Base-by-base conservation (phyloP, 2,113 vertebrate species). In the Silurus meridionalis region DNA sequence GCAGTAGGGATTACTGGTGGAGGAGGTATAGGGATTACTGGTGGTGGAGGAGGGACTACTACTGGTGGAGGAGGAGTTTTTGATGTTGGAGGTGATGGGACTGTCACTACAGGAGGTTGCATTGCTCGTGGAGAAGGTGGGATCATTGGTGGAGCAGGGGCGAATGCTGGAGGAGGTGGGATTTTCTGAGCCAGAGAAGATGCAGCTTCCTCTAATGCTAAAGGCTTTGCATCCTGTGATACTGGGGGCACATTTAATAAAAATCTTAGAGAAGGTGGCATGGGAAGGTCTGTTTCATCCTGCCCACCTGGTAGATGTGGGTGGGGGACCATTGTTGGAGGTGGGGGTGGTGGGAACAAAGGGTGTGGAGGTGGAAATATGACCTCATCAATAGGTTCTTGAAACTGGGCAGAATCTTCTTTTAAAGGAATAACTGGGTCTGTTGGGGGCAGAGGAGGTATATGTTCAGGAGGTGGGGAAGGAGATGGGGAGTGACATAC, bases 331-430 rank as follows among this genome's bases (percentile, higher is more conserved):
- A 94, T 92, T 0, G 92, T 63, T 25, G 93, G 93, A 3, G 92
- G 96, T 0, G 96, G 96, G 0, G 97, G 98, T 0, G 96, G 97
- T 0, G 96, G 97, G 2, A 95, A 95, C 94, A 95, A 94, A 86
- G 63, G 78, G 0, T 92, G 63, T 15, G 86, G 89, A 82, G 89
- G 89, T 19, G 63, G 87, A 77, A 25, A 74, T 60, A 82, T 66
- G 28, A 77, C 11, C 13, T 71, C 84, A 53, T 82, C 72, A 19
- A 21, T 25, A 46, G 71, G 25, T 57, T 3, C 72, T 57, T 8
- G 81, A 2, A 77, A 66, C 50, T 75, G 53, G 48, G 60, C 10
- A 21, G 92, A 92, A 52, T 80, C 50, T 50, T 80, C 79, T 84
- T 74, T 88, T 74, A 83, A 79, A 64, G 90, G 90, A 3, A 89